phyloP scores from a whole-genome alignment of 2,113 vertebrate species.

The Synodontis membranacea region DNA sequence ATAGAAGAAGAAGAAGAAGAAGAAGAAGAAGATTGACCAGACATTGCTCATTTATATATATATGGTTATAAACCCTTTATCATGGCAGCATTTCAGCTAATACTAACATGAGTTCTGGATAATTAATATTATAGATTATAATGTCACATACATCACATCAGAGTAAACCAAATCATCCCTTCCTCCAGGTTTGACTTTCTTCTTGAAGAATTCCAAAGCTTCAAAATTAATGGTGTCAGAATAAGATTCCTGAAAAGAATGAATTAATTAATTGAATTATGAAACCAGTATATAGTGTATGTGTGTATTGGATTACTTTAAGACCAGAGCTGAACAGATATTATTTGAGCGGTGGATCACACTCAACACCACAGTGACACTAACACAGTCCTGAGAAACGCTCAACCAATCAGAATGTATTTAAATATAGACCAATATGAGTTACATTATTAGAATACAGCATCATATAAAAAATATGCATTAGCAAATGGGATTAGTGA shows the following conservation, averaged over 20 bases:
- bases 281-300: background rate
- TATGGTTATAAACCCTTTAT: no score
- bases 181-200: background rate
- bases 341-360: background rate
- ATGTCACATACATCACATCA: background rate
- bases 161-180: background rate
- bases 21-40: no score
- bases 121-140: background rate
- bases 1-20: no score
- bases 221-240: background rate
- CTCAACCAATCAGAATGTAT: background rate
- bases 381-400: background rate
- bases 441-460: no score
- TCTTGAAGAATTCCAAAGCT: background rate
- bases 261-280: background rate
- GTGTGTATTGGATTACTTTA: background rate
- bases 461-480: no score
- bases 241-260: background rate
- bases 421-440: background rate
- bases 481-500: no score
- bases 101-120: background rate
- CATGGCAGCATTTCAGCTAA: background rate
- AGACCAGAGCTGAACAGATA: background rate
- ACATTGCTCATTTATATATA: no score
- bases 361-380: no score